phyloP scores from a whole-genome alignment of 2,888 invertebrate species.

The Calliscelio sp. region DNA sequence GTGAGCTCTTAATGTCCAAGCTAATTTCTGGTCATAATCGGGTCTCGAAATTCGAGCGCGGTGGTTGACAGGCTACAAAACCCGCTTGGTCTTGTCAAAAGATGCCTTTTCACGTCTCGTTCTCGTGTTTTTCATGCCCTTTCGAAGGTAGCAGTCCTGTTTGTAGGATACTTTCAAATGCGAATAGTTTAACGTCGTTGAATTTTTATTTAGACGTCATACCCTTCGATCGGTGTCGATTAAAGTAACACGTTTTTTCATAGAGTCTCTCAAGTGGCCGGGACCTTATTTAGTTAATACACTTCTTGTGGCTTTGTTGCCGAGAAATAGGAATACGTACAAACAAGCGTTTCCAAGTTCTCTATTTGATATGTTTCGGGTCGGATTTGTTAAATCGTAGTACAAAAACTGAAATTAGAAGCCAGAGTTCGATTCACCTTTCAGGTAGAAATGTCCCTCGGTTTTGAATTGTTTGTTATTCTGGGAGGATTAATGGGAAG shows the following conservation, averaged over 20 bases:
- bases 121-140: conserved; percentile 65
- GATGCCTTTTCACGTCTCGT: conserved; percentile 78
- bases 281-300: conserved; percentile 66
- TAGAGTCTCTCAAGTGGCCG: conserved; percentile 60
- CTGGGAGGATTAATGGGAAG: conserved; percentile 4
- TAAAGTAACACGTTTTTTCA: conserved; percentile 77
- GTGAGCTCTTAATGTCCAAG: conserved; percentile 78
- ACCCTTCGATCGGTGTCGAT: conserved; percentile 63
- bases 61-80: conserved; percentile 72
- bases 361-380: conserved; percentile 4
- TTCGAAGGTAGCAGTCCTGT: conserved; percentile 56
- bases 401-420: conserved; percentile 62
- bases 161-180: conserved; percentile 78
- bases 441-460: conserved; percentile 29
- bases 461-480: conserved; percentile 46
- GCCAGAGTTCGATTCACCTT: conserved; percentile 44
- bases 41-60: conserved; percentile 83
- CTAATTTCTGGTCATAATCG: conserved; percentile 82
- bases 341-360: conserved; percentile 30
- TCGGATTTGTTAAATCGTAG: conserved; percentile 8
- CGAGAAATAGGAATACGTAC: conserved; percentile 31
- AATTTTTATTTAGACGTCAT: conserved; percentile 53
- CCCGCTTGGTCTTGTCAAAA: conserved; percentile 77
- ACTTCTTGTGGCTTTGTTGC: conserved; percentile 55
- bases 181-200: conserved; percentile 71